Percentiles rank a stretch among this genome's conserved stretches.
Conservation (phyloP, 2,113 vertebrate genomes). For the Myotis lucifugus region DNA sequence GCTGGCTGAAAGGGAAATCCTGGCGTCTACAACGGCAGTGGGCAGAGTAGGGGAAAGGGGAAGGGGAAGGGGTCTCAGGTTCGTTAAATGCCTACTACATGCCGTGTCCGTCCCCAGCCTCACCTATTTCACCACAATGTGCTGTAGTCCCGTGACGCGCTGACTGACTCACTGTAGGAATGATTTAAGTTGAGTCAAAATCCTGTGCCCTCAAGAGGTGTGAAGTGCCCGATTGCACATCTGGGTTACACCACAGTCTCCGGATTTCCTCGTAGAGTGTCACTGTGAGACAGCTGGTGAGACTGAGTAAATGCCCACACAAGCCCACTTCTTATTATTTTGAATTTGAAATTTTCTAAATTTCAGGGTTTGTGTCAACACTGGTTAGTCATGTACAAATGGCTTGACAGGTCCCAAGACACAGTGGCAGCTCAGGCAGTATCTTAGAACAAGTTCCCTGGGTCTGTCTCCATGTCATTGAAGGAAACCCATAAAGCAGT, state of each 20-base stretch:
- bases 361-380: not conserved
- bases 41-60: not conserved
- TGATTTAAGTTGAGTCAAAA: not conserved
- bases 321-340: not conserved
- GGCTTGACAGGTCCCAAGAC: not conserved
- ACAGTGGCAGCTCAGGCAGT: not conserved
- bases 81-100: not conserved
- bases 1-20: not conserved
- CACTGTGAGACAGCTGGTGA: not conserved
- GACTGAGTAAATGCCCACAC: not conserved
- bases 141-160: not conserved
- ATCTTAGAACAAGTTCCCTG: not conserved
- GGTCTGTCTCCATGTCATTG: not conserved
- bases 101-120: not conserved
- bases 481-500: not conserved
- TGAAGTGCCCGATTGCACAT: not conserved
- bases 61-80: not conserved
- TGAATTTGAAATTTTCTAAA: not conserved
- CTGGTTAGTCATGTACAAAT: not conserved
- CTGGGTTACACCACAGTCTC: not conserved
- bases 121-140: not conserved
- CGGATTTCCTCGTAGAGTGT: not conserved
- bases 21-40: rapidly evolving
- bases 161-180: not conserved
- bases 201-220: not conserved